Evolutionary conservation across 2,113 vertebrate species (phyloP).

Genomic region (Cathartes aura): DNA sequence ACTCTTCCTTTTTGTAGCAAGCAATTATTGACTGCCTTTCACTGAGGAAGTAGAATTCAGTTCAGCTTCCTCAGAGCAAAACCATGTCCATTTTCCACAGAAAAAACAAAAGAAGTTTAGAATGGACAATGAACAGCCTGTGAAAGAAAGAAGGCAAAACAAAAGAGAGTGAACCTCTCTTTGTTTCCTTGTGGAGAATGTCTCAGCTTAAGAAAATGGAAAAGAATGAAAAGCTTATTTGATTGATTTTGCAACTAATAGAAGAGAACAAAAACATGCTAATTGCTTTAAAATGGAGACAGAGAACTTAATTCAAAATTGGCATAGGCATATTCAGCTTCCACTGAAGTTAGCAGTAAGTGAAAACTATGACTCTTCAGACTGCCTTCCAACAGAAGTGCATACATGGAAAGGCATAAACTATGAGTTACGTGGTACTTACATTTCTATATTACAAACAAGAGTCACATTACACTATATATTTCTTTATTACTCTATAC

Average conservation of each 20-base stretch:
- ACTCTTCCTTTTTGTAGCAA: background rate
- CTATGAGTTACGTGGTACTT: background rate
- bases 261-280: background rate
- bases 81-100: background rate
- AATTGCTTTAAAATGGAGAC: slow-evolving; percentile 16
- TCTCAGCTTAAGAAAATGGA: background rate
- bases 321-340: background rate
- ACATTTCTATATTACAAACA: background rate
- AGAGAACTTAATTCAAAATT: slow-evolving; percentile 33
- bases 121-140: background rate
- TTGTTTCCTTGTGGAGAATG: slow-evolving; percentile 1
- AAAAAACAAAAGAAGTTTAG: background rate
- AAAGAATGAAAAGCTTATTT: slow-evolving; percentile 5
- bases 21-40: background rate
- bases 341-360: background rate
- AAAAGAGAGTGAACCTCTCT: background rate
- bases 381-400: background rate
- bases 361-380: background rate
- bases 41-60: background rate
- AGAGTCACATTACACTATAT: background rate
- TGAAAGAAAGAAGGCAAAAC: background rate
- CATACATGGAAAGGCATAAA: background rate
- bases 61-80: background rate
- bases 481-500: background rate
- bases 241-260: slow-evolving; percentile 31